Conservation (phyloP, 2,113 vertebrate species). For the Grammomys dolichurus region DNA sequence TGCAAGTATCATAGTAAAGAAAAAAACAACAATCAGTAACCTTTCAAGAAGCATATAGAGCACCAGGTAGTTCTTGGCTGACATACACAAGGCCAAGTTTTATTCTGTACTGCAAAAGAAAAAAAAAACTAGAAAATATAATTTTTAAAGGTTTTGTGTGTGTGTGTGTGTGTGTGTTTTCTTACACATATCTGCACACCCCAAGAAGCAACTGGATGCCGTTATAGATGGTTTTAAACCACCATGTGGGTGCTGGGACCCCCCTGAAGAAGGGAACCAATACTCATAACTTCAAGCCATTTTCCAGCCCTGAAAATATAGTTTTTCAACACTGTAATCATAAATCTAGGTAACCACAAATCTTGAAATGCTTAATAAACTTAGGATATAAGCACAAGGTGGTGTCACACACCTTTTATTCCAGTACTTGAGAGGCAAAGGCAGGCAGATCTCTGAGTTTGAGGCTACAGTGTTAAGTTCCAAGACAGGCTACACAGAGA, state of each 20-base stretch:
- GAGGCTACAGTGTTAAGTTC: neutral
- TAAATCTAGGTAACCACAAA: neutral
- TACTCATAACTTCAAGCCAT: neutral
- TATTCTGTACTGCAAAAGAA: neutral
- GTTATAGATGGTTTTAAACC: no score
- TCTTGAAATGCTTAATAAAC: neutral
- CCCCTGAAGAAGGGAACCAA: neutral
- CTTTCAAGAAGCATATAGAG: no score
- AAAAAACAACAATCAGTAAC: no score
- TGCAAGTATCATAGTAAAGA: neutral
- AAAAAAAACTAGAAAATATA: neutral
- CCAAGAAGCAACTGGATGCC: no score
- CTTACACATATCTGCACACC: no score
- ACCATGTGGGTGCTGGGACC: neutral
- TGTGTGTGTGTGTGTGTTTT: no score
- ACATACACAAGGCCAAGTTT: neutral
- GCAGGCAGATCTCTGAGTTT: neutral
- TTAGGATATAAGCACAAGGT: neutral
- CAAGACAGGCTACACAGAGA: neutral
- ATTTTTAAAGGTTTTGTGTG: no score
- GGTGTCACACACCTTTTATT: neutral
- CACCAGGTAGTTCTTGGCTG: neutral
- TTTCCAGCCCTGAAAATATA: neutral
- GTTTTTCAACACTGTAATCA: neutral
- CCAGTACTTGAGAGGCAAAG: neutral